Conservation (phyloP, 2,797 vertebrate genomes). For the Premnoplex brunnescens region DNA sequence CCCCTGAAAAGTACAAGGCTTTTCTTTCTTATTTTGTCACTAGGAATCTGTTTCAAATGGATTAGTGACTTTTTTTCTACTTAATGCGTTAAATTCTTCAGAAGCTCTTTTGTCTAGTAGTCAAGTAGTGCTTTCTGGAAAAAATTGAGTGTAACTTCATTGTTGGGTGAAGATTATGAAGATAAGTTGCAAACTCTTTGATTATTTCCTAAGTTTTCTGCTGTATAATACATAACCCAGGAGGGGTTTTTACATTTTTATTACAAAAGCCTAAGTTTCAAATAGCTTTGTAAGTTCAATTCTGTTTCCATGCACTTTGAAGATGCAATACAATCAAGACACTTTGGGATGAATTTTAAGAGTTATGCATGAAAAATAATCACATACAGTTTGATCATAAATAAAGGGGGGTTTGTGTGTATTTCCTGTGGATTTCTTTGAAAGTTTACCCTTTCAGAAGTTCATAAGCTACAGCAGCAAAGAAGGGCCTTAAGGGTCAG, state of each 20-base stretch:
- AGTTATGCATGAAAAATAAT: conserved; percentile 49
- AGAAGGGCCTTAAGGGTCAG: not conserved
- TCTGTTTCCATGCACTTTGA: conserved; percentile 38
- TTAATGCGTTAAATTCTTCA: not conserved
- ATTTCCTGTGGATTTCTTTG: conserved; percentile 21
- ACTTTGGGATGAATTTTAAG: not conserved
- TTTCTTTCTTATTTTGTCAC: not conserved
- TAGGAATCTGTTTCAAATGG: not conserved
- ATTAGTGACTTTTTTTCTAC: not conserved
- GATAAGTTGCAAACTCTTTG: conserved; percentile 23
- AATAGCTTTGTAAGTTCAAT: conserved; percentile 14
- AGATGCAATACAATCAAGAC: conserved; percentile 9
- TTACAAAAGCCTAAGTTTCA: conserved; percentile 33
- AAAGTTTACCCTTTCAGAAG: conserved; percentile 5
- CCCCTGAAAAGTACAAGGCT: not conserved
- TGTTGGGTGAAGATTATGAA: conserved; percentile 19
- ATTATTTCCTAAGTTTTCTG: conserved; percentile 35
- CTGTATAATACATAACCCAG: not conserved
- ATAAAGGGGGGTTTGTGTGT: not conserved
- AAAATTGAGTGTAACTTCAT: not conserved
- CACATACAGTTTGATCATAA: conserved; percentile 1
- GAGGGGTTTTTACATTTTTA: not conserved
- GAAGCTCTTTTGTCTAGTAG: not conserved
- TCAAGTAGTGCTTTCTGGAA: not conserved
- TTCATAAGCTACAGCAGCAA: not conserved